Evolutionary conservation across 1,140 invertebrate species (phyloP).

Genomic region (Heliconius hermathena): DNA sequence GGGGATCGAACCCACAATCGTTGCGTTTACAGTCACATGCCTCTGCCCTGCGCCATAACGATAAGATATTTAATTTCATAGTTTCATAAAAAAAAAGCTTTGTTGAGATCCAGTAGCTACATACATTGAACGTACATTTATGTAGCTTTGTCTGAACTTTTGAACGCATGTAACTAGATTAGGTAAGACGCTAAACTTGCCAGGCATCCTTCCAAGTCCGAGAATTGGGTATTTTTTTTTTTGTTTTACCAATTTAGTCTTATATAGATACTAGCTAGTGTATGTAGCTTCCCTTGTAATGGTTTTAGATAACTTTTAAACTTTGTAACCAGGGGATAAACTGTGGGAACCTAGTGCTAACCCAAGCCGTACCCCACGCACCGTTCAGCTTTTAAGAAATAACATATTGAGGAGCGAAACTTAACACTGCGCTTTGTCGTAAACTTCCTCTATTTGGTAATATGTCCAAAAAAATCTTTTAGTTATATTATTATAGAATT

Average conservation of each 20-base stretch:
- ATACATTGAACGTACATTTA: background rate
- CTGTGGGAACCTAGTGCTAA: too few species aligned
- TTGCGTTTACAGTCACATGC: too few species aligned
- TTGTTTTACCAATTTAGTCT: background rate
- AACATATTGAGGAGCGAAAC: too few species aligned
- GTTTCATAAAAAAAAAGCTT: background rate
- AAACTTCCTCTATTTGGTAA: too few species aligned
- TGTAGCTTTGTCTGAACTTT: constrained; percentile 8
- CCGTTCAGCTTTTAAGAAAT: too few species aligned
- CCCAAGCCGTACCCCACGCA: too few species aligned
- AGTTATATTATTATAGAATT: too few species aligned
- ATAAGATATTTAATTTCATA: too few species aligned
- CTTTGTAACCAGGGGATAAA: background rate
- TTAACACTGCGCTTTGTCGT: too few species aligned
- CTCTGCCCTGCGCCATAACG: too few species aligned
- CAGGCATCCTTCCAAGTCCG: background rate
- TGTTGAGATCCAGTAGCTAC: background rate
- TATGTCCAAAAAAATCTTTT: too few species aligned
- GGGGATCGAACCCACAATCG: too few species aligned
- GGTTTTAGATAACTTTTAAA: background rate
- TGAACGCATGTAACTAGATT: constrained; percentile 4
- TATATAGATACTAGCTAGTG: background rate
- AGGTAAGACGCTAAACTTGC: constrained; percentile 1
- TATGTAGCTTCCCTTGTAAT: background rate
- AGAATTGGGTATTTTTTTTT: background rate